These are phyloP conservation scores for Centroberyx gerrardi DNA, from an alignment of 2,797 vertebrate genomes.

Conservation along the genomic window DNA sequence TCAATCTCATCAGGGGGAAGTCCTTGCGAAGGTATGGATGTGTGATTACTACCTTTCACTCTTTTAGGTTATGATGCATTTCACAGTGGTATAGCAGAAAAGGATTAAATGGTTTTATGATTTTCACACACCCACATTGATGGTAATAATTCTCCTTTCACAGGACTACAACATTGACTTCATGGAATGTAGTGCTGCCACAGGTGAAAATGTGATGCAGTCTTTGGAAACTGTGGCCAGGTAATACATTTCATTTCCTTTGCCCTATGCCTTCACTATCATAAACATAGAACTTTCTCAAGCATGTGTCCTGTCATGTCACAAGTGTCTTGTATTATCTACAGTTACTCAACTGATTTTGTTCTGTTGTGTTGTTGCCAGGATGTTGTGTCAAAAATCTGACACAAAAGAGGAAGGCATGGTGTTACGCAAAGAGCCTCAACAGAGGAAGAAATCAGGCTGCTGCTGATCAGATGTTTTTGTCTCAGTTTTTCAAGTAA, in stretches of 20 bases:
- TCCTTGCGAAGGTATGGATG: constrained; percentile 87
- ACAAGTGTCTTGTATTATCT: neutral
- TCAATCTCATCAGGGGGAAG: constrained; percentile 80
- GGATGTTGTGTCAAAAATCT: constrained; percentile 78
- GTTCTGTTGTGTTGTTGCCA: constrained; percentile 59
- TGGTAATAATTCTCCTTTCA: neutral
- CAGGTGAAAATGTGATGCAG: constrained; percentile 90
- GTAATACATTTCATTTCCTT: constrained; percentile 78
- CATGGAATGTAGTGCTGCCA: constrained; percentile 93
- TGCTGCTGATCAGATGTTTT: constrained; percentile 80
- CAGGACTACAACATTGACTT: constrained; percentile 91
- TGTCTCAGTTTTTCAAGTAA: neutral
- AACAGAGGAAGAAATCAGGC: constrained; percentile 71
- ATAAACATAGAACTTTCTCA: neutral
- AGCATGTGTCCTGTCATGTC: neutral
- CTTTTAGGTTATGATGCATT: neutral
- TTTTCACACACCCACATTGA: constrained; percentile 17
- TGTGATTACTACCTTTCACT: neutral
- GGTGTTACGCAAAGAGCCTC: constrained; percentile 70
- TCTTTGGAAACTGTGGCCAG: constrained; percentile 88
- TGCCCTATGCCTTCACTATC: neutral
- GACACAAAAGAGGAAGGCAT: constrained; percentile 67
- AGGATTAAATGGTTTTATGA: neutral
- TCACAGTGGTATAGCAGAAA: neutral
- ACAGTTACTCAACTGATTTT: constrained; percentile 17